phyloP scores from a whole-genome alignment of 2,888 invertebrate species.

The Tetranychus piercei region DNA sequence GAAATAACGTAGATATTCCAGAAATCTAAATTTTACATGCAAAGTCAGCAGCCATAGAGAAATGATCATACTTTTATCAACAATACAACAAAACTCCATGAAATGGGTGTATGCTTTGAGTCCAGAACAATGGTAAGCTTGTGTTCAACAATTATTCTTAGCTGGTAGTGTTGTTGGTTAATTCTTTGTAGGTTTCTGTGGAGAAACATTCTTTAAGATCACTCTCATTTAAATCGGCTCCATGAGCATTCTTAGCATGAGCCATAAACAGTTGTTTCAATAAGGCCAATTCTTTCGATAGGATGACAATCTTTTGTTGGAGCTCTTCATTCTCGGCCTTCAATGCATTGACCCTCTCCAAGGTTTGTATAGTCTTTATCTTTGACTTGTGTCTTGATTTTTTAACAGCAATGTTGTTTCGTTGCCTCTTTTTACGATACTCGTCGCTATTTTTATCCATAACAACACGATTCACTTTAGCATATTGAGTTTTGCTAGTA shows the following conservation, averaged over 20 bases:
- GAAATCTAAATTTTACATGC: no score
- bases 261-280: constrained; percentile 61
- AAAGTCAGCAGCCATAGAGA: no score
- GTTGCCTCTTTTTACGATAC: constrained; percentile 51
- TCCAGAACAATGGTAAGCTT: no score
- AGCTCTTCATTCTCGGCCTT: constrained; percentile 58
- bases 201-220: neutral
- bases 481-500: constrained; percentile 15
- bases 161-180: neutral
- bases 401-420: constrained; percentile 67
- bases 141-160: no score
- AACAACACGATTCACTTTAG: constrained; percentile 20
- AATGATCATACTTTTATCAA: no score
- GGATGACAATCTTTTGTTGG: constrained; percentile 57
- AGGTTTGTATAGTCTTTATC: constrained; percentile 54
- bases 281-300: constrained; percentile 60
- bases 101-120: no score
- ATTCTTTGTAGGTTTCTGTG: neutral
- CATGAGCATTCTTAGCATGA: constrained; percentile 36
- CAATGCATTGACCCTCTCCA: constrained; percentile 51
- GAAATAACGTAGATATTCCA: no score
- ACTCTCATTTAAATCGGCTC: neutral
- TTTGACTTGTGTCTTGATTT: constrained; percentile 50
- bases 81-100: no score
- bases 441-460: constrained; percentile 39